Conservation (phyloP, 2,113 vertebrate species). For the Ovibos moschatus region DNA sequence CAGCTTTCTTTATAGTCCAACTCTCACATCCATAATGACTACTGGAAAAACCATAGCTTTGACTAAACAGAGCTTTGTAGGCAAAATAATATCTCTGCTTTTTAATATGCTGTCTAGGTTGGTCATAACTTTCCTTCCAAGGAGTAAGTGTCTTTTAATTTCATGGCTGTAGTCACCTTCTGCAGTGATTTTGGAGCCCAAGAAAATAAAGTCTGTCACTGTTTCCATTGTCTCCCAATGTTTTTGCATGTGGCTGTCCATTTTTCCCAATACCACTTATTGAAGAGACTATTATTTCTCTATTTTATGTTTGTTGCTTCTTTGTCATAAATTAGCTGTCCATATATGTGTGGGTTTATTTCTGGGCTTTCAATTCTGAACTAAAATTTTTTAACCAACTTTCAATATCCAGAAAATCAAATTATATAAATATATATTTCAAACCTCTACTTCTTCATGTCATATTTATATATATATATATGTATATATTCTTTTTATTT, state of each 20-base stretch:
- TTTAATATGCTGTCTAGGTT: background rate
- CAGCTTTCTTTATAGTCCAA: background rate
- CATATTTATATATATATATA: background rate
- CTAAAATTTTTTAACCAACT: background rate
- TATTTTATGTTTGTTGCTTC: background rate
- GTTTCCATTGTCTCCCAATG: background rate
- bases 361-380: background rate
- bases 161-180: background rate
- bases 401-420: background rate
- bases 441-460: background rate
- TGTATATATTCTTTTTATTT: background rate
- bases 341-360: background rate
- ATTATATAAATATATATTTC: background rate
- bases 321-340: background rate
- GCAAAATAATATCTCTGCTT: background rate
- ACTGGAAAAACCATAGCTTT: background rate
- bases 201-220: background rate
- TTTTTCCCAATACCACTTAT: background rate
- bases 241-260: background rate
- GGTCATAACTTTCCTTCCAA: background rate
- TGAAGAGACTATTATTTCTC: background rate
- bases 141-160: background rate
- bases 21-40: background rate
- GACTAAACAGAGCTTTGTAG: background rate
- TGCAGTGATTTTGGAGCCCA: background rate